Percentiles rank a stretch among this genome's conserved stretches.
Evolutionary conservation across 2,888 invertebrate species (phyloP).

Genomic region (Girardia tigrina): DNA sequence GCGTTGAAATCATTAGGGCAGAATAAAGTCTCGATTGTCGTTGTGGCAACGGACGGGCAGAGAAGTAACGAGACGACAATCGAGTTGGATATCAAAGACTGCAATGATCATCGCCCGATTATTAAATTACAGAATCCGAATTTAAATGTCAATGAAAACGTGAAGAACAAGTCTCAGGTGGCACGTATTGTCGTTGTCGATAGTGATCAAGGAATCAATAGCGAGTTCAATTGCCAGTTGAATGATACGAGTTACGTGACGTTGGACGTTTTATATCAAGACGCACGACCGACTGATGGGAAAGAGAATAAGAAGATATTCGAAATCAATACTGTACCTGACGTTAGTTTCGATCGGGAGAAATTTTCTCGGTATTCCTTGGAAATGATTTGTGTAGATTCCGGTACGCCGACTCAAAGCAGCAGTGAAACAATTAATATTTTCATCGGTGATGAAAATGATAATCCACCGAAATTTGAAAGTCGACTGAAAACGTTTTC

Average conservation of each 20-base stretch:
- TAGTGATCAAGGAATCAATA: slow-evolving; percentile 28
- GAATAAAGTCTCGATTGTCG: slow-evolving; percentile 21
- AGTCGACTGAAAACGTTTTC: neutral
- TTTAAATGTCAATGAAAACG: slow-evolving; percentile 11
- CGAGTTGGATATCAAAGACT: slow-evolving; percentile 27
- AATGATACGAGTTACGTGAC: slow-evolving; percentile 17
- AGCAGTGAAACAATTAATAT: neutral
- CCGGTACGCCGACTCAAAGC: neutral
- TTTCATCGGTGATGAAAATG: neutral
- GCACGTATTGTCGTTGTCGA: slow-evolving; percentile 12
- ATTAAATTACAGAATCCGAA: neutral
- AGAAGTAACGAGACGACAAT: slow-evolving; percentile 26
- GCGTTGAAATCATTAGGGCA: neutral
- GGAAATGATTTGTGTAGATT: neutral
- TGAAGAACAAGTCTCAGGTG: neutral
- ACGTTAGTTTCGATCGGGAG: neutral
- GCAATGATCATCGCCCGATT: slow-evolving; percentile 28
- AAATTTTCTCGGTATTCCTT: neutral
- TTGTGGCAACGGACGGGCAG: slow-evolving; percentile 25
- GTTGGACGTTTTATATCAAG: neutral
- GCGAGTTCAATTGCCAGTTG: slow-evolving; percentile 27
- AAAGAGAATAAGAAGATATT: neutral
- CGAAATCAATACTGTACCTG: neutral
- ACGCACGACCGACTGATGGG: neutral
- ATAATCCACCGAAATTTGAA: neutral